phyloP scores from a whole-genome alignment of 2,113 vertebrate genomes.

The Galeopterus variegatus region DNA sequence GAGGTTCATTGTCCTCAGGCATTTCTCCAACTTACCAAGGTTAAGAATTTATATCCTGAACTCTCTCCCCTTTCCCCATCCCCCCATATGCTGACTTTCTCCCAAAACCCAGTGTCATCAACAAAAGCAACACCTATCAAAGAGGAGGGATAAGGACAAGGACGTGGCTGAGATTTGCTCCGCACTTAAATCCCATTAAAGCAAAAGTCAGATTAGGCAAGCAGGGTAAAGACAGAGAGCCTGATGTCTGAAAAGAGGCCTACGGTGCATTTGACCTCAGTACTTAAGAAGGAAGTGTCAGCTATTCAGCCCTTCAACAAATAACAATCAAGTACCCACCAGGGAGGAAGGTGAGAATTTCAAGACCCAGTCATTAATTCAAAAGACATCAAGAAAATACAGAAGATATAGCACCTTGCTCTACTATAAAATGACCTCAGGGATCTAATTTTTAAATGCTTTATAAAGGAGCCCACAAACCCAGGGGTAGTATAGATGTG shows the following conservation, averaged over 20 bases:
- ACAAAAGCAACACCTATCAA: constrained; percentile 8
- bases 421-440: neutral
- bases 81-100: neutral
- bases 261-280: neutral
- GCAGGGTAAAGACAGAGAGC: neutral
- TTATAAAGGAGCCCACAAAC: neutral
- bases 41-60: neutral
- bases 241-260: neutral
- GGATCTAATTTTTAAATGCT: neutral
- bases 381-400: neutral
- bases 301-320: neutral
- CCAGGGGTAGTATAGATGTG: neutral
- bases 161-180: neutral
- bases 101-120: neutral
- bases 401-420: neutral
- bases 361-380: neutral
- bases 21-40: neutral
- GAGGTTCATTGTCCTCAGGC: neutral
- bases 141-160: neutral
- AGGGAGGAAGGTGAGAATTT: neutral
- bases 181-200: constrained; percentile 17
- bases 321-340: neutral
- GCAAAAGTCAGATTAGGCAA: neutral
- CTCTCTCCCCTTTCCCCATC: neutral
- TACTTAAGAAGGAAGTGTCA: constrained; percentile 3